Percentiles rank a stretch among this genome's conserved stretches.
Evolutionary conservation across 1,140 invertebrate genomes (phyloP).

Genomic region (Drosophila kanapiae): DNA sequence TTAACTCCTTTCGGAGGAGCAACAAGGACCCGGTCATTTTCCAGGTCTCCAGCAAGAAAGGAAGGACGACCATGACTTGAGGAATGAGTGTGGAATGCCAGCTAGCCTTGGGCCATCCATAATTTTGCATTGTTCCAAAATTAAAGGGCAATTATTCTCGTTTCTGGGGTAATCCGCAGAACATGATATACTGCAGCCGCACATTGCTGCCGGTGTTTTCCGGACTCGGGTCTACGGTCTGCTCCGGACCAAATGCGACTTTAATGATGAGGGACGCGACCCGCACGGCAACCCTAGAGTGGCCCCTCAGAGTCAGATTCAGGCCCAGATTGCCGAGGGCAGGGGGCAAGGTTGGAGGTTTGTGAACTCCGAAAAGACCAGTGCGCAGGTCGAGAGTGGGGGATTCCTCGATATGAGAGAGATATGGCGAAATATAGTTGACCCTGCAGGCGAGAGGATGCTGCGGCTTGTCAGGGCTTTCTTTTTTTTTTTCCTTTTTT

Average conservation of each 20-base stretch:
- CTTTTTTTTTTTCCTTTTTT: conserved; percentile 10
- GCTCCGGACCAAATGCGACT: conserved; percentile 56
- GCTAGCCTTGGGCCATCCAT: conserved; percentile 59
- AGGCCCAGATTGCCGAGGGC: conserved; percentile 18
- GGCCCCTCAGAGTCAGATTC: conserved; percentile 25
- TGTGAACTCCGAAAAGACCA: conserved; percentile 37
- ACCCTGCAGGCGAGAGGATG: conserved; percentile 41
- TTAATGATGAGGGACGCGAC: conserved; percentile 72
- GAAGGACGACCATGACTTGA: conserved; percentile 2
- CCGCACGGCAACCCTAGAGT: conserved; percentile 59
- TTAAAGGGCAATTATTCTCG: conserved; percentile 76
- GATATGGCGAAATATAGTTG: not conserved
- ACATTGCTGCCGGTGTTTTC: conserved; percentile 37
- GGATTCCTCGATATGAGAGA: not conserved
- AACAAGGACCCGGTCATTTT: conserved; percentile 23
- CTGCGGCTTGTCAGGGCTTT: conserved; percentile 20
- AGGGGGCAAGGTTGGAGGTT: conserved; percentile 15
- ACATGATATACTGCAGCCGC: conserved; percentile 65
- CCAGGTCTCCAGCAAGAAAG: conserved; percentile 8
- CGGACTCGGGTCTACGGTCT: conserved; percentile 9
- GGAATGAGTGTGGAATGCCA: conserved; percentile 33
- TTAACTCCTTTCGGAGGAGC: conserved; percentile 2
- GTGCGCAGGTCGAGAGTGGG: conserved; percentile 59
- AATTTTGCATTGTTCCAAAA: conserved; percentile 74
- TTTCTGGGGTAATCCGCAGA: conserved; percentile 68